phyloP scores from a whole-genome alignment of 2,888 invertebrate genomes.

The Nephrotoma flavescens region DNA sequence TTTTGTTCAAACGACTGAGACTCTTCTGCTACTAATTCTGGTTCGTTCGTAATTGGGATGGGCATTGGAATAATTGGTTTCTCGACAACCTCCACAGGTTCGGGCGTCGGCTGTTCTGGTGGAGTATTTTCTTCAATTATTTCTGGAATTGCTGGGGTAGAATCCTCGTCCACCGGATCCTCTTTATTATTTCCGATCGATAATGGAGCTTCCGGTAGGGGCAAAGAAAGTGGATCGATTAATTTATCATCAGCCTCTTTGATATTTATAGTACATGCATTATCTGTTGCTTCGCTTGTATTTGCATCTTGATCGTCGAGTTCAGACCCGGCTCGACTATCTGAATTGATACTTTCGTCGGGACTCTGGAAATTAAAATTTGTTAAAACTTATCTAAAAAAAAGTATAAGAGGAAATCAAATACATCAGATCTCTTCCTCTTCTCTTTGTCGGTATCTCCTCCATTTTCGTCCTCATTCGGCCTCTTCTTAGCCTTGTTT shows the following conservation, averaged over 20 bases:
- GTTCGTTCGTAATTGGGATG: neutral
- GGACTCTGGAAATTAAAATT: constrained; percentile 44
- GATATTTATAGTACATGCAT: constrained; percentile 29
- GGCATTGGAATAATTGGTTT: constrained; percentile 7
- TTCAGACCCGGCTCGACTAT: constrained; percentile 57
- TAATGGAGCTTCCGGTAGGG: constrained; percentile 28
- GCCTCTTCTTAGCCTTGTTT: constrained; percentile 37
- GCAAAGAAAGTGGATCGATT: constrained; percentile 28
- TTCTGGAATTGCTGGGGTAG: neutral
- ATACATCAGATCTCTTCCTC: constrained; percentile 33
- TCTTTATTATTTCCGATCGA: neutral
- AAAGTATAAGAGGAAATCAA: neutral
- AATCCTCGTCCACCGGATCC: neutral
- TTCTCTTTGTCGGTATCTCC: constrained; percentile 37
- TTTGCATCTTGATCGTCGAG: constrained; percentile 48
- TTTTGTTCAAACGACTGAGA: constrained; percentile 16
- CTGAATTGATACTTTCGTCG: constrained; percentile 69
- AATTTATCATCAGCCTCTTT: constrained; percentile 32
- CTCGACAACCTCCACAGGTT: constrained; percentile 8
- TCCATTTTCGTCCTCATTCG: constrained; percentile 32
- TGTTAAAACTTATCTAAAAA: constrained; percentile 6
- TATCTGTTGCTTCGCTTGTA: constrained; percentile 30
- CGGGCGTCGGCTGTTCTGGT: neutral
- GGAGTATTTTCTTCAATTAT: constrained; percentile 7
- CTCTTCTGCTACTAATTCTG: neutral